Conservation (phyloP, 2,113 vertebrate genomes). For the Bolborhynchus lineola region DNA sequence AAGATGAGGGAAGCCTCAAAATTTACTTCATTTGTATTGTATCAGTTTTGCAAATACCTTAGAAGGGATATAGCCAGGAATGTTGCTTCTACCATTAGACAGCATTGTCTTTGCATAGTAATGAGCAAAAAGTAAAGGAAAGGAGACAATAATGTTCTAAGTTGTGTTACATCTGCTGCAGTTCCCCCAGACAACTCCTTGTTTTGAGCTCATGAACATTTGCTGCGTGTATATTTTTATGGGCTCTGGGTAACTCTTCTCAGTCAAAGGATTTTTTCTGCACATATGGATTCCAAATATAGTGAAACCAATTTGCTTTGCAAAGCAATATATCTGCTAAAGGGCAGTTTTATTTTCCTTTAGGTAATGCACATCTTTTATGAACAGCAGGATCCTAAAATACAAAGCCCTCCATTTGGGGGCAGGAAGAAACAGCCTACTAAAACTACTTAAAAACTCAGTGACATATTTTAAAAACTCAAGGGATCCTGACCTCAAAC, state of each 20-base stretch:
- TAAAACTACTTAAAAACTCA: background rate
- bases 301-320: constrained; percentile 46
- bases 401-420: constrained; percentile 40
- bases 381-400: constrained; percentile 51
- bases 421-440: background rate
- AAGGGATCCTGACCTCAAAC: background rate
- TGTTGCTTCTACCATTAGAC: constrained; percentile 60
- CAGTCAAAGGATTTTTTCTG: constrained; percentile 17
- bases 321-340: constrained; percentile 68
- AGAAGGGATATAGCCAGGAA: constrained; percentile 36
- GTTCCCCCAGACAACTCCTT: background rate
- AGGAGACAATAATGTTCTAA: constrained; percentile 37
- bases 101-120: constrained; percentile 59
- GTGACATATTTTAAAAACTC: background rate
- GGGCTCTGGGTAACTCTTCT: background rate
- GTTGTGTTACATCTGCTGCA: background rate
- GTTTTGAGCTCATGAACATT: constrained; percentile 9
- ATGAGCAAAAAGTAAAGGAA: constrained; percentile 48
- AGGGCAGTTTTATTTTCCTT: constrained; percentile 67
- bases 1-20: constrained; percentile 40
- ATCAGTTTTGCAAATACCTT: constrained; percentile 46
- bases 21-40: constrained; percentile 58
- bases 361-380: constrained; percentile 64
- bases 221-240: background rate
- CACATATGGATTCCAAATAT: constrained; percentile 46